Evolutionary conservation across 2,113 vertebrate species (phyloP), one percentile per base, ranked within the genome.

Genomic region (Aphelocoma coerulescens): DNA sequence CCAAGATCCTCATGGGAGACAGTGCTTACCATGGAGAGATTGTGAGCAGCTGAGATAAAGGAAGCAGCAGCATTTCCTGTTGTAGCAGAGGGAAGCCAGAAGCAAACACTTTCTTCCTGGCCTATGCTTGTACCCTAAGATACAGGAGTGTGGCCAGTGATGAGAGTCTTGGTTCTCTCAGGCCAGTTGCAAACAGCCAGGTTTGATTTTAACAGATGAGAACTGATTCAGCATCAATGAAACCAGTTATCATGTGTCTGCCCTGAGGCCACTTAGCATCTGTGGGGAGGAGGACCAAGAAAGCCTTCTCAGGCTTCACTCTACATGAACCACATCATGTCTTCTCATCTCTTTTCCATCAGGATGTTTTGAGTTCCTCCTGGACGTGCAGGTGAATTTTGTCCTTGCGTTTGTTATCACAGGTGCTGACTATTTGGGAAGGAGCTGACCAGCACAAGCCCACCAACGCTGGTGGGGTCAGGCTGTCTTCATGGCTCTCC

Each of bases 11-110:
- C 28, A 3, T 14, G 15, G 55, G 41, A 76, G 28, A 48, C 27
- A n/a, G 20, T 11, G 11, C 33, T 48, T 35, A 11, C n/a, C 3
- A 0, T 16, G 37, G 32, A 1, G 3, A 86, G 24, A 59, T 27
- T 71, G 52, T 67, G 65, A 86, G 57, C 28, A 52, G 39, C 62
- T 67, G 55, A 83, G 65, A 41, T 33, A 35, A 82, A 54, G 30
- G 41, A 72, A 82, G 26, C 23, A 85, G 41, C n/a, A 88, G 14
- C 27, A 65, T 69, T 68, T 83, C 22, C 62, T 51, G 9, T 61
- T 83, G 63, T 33, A 65, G 46, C 2, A 6, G 52, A 74, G 48
- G 18, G n/a, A 91, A 81, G 10, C 43, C 48, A 61, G 32, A 26
- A 81, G 10, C 63, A 82, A 85, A 28, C 41, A 57, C 24, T 39